Percentiles rank a stretch among this genome's conserved stretches.
Conservation (phyloP, 2,888 invertebrate species). For the Criorhina ranunculi region DNA sequence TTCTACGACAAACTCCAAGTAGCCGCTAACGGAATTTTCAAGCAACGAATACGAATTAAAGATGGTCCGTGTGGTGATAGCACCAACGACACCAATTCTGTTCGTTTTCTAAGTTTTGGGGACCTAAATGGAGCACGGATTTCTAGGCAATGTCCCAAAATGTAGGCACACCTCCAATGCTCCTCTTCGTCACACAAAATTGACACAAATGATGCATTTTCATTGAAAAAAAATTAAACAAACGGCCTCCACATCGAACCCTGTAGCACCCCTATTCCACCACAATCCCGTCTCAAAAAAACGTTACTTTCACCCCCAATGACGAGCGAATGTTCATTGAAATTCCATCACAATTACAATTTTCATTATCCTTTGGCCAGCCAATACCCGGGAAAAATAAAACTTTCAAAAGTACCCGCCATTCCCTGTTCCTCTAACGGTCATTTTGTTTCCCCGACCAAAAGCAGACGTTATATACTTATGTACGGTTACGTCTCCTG, state of each 20-base stretch:
- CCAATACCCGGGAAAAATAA: slow-evolving; percentile 1
- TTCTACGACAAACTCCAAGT: too few species aligned
- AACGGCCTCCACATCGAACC: background rate
- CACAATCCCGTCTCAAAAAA: background rate
- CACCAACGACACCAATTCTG: too few species aligned
- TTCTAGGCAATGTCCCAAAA: too few species aligned
- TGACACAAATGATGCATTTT: too few species aligned
- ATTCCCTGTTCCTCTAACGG: slow-evolving; percentile 16
- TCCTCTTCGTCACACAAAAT: too few species aligned
- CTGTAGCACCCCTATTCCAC: slow-evolving; percentile 9
- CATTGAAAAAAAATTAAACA: too few species aligned
- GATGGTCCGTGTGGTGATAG: too few species aligned
- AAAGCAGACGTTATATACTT: slow-evolving; percentile 22
- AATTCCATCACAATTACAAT: slow-evolving; percentile 61
- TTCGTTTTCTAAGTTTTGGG: too few species aligned
- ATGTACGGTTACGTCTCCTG: slow-evolving; percentile 21
- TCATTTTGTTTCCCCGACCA: slow-evolving; percentile 22
- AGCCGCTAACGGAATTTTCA: too few species aligned
- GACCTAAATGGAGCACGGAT: too few species aligned
- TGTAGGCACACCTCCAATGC: too few species aligned
- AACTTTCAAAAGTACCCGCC: slow-evolving; percentile 46
- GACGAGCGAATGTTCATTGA: slow-evolving; percentile 26
- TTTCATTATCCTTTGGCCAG: slow-evolving; percentile 45
- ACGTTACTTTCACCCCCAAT: slow-evolving; percentile 25
- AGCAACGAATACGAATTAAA: too few species aligned